Evolutionary conservation across 2,113 vertebrate species (phyloP).

Genomic region (Sapajus apella): DNA sequence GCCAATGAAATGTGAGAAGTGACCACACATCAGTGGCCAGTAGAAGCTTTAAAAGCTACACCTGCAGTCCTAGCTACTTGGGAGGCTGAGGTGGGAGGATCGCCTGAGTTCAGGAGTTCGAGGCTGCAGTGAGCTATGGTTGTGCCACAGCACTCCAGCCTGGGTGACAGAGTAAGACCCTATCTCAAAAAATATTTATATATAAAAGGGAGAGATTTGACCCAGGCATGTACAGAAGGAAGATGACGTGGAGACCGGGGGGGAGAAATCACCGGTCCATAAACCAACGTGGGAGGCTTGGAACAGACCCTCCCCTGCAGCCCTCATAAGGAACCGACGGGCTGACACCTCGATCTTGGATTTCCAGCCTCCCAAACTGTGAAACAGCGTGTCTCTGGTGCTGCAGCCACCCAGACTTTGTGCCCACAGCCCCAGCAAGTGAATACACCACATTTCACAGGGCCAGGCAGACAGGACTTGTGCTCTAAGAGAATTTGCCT

Average conservation of each 20-base stretch:
- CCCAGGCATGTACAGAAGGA: background rate
- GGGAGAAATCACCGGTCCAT: background rate
- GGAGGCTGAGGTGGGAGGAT: background rate
- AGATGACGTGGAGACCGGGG: background rate
- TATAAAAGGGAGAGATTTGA: too few species aligned
- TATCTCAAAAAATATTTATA: too few species aligned
- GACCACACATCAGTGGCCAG: background rate
- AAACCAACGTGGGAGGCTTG: background rate
- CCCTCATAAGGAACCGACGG: background rate
- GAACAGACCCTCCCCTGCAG: background rate
- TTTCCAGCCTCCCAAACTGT: background rate
- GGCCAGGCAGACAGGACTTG: rapidly evolving
- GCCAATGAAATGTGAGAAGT: background rate
- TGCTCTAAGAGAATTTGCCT: background rate
- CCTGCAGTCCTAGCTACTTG: background rate
- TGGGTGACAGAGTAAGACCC: too few species aligned
- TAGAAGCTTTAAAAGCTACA: background rate
- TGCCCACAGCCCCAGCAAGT: background rate
- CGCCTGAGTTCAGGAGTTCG: too few species aligned
- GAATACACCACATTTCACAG: rapidly evolving
- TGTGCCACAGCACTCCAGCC: too few species aligned
- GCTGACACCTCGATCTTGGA: background rate
- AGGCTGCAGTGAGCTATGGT: too few species aligned
- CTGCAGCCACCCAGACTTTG: background rate
- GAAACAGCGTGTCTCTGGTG: background rate